A percentile compares a stretch with the other conserved stretches of the same genome.
Evolutionary conservation across 2,113 vertebrate genomes (phyloP).

Genomic region (Cygnus buccinator): DNA sequence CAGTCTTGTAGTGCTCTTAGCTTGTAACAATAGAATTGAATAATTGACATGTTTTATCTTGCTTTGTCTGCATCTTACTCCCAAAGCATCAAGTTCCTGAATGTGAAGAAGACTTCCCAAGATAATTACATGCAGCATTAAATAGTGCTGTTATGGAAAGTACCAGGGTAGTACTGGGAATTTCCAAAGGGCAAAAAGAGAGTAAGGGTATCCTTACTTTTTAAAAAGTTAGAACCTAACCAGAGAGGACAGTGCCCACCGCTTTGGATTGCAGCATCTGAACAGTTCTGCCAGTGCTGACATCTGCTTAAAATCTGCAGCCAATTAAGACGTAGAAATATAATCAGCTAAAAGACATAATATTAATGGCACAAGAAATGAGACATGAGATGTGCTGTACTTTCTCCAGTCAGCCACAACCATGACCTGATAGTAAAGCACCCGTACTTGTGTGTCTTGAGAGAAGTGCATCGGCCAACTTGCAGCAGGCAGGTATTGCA

Average conservation of each 20-base stretch:
- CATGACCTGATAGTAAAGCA: not conserved
- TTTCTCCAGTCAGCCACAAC: not conserved
- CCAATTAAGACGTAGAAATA: not conserved
- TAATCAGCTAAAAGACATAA: not conserved
- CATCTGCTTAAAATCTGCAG: fast-evolving
- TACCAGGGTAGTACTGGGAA: not conserved
- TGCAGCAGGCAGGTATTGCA: not conserved
- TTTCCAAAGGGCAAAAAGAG: not conserved
- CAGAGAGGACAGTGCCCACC: not conserved
- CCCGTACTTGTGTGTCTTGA: not conserved
- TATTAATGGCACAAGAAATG: not conserved
- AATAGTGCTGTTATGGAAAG: not conserved
- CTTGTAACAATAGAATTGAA: not conserved
- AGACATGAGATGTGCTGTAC: not conserved
- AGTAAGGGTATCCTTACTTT: not conserved
- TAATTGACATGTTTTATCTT: not conserved
- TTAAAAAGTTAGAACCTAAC: not conserved
- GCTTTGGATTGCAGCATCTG: not conserved
- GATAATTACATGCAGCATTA: not conserved
- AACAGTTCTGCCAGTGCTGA: not conserved
- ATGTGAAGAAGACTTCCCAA: not conserved
- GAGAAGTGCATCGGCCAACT: not conserved
- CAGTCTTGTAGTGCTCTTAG: not conserved
- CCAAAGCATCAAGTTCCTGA: not conserved
- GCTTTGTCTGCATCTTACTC: not conserved